Base-by-base conservation (phyloP, 2,888 invertebrate species). In the Leucophora obtusa region DNA sequence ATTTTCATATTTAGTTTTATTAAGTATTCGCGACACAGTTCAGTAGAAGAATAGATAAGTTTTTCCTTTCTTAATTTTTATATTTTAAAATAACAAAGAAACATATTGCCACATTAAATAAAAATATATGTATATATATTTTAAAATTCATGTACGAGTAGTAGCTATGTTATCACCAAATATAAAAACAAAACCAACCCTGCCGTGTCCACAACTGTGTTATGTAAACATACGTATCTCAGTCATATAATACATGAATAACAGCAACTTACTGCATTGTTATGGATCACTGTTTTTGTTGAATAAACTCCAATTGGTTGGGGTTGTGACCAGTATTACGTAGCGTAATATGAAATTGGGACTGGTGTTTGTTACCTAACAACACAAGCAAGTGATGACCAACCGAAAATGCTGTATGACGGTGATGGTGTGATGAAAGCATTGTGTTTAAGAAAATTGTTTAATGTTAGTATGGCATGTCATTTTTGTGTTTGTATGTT, bases 401-500 rank as follows among this genome's bases (percentile, higher is more conserved):
- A 58, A 58, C 50, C 33, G 43, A 66, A 73, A 73, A 53, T 47
- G 54, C 47, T 59, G 51, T 43, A 14, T 47, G n/a, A 2, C 4
- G 33, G 21, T 53, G 38, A 70, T 70, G 33, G 54, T 65, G 74
- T 59, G 59, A 65, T 70, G 74, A 66, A 78, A 79, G 63, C 54
- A 59, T 69, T 69, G 54, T 54, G 54, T 65, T 63, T 10, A 38
- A 54, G 59, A 33, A 79, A 54, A 65, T 60, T 70, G 24, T 63
- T 60, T 79, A 74, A 65, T 69, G 53, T 74, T 59, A n/a, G 63
- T 59, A 53, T 79, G 17, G 63, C 59, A 73, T 70, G 70, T 74
- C 63, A 7, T 38, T 17, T 18, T 18, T 33, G 58, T 28, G 51
- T 24, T 56, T 24, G 28, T 56, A 28, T 24, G 24, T 21, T 14